These are phyloP conservation scores for Limnothrissa miodon DNA, from an alignment of 2,113 vertebrate species.

Conservation along the genomic window DNA sequence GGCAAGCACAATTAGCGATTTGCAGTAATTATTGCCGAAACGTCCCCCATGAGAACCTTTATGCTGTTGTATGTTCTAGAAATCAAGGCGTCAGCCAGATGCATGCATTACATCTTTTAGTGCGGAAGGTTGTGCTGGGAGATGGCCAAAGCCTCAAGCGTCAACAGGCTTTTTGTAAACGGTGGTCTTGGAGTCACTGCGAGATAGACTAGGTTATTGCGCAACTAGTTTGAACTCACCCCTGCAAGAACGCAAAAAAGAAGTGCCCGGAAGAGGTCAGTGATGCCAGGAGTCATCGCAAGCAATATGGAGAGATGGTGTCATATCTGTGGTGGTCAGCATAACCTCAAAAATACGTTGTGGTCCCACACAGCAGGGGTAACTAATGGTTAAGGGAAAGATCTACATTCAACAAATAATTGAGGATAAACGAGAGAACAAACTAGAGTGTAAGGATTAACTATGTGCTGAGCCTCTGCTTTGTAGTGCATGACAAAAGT, in stretches of 20 bases:
- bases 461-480: constrained; percentile 5
- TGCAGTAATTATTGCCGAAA: constrained; percentile 62
- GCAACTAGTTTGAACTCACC: constrained; percentile 56
- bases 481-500: constrained; percentile 27
- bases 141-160: constrained; percentile 68
- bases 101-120: constrained; percentile 61
- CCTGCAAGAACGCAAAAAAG: constrained; percentile 34
- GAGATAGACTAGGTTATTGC: constrained; percentile 56
- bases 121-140: constrained; percentile 63
- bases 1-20: constrained; percentile 63
- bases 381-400: constrained; percentile 3
- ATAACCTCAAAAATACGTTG: background rate
- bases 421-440: constrained; percentile 6
- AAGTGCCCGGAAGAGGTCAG: background rate
- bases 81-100: constrained; percentile 70
- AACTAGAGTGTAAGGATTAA: constrained; percentile 37
- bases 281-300: too few relatives aligned
- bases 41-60: constrained; percentile 56
- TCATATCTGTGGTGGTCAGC: background rate
- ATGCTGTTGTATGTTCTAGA: constrained; percentile 59
- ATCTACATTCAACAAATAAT: background rate
- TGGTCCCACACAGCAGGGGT: background rate
- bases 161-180: constrained; percentile 65
- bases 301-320: background rate
- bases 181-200: constrained; percentile 64